A percentile compares a stretch with the other conserved stretches of the same genome.
phyloP scores from a whole-genome alignment of 2,888 invertebrate species.

The Xestobium rufovillosum region DNA sequence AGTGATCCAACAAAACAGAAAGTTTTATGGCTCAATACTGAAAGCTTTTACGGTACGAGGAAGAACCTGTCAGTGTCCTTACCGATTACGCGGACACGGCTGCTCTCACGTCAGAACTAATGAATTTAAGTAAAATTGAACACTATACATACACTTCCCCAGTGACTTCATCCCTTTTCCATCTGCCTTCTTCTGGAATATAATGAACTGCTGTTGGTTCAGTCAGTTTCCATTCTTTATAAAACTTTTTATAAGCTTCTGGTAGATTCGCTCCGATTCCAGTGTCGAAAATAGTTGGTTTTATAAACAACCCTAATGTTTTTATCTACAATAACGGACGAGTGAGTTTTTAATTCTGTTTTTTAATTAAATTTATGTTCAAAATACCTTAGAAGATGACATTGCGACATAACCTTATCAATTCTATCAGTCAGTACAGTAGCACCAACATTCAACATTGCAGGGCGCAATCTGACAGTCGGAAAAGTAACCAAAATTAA shows the following conservation, averaged over 20 bases:
- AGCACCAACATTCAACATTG: too few relatives aligned
- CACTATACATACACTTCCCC: constrained; percentile 56
- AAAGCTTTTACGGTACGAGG: too few relatives aligned
- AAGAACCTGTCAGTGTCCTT: too few relatives aligned
- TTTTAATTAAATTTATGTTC: too few relatives aligned
- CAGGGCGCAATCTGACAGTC: too few relatives aligned
- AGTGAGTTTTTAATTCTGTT: too few relatives aligned
- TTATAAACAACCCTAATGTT: constrained; percentile 33
- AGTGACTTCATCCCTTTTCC: constrained; percentile 63
- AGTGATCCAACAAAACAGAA: too few relatives aligned
- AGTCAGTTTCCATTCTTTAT: constrained; percentile 71
- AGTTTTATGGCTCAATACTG: too few relatives aligned
- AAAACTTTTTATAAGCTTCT: constrained; percentile 77
- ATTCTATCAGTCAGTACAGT: too few relatives aligned
- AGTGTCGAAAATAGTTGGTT: constrained; percentile 47
- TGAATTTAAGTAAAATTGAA: constrained; percentile 1
- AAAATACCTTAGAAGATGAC: not conserved
- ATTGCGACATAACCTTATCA: not conserved
- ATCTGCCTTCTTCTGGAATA: constrained; percentile 64
- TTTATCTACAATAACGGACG: constrained; percentile 36
- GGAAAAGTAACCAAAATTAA: too few relatives aligned
- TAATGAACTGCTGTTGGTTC: constrained; percentile 58
- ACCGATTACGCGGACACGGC: too few relatives aligned
- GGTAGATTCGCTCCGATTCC: constrained; percentile 66
- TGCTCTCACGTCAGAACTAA: not conserved